These are phyloP conservation scores for Diaperis boleti DNA, from an alignment of 2,888 invertebrate species.

Conservation along the genomic window DNA sequence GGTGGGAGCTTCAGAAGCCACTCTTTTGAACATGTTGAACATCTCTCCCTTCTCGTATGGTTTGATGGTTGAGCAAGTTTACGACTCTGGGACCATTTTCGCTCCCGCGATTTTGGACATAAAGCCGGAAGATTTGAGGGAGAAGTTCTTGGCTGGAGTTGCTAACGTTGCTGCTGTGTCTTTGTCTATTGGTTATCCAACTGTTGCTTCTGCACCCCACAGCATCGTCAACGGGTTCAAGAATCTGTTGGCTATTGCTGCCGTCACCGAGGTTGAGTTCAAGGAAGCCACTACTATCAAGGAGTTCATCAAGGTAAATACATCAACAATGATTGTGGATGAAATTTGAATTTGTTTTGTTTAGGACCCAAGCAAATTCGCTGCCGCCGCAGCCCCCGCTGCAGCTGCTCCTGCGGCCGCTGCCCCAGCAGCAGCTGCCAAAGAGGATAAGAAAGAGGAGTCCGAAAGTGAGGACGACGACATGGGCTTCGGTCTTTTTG, in stretches of 20 bases:
- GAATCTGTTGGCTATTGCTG: constrained; percentile 96
- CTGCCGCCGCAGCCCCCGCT: constrained; percentile 74
- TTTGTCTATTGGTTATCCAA: constrained; percentile 95
- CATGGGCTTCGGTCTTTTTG: constrained; percentile 97
- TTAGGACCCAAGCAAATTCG: constrained; percentile 96
- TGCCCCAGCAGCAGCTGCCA: constrained; percentile 73
- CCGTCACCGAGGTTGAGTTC: constrained; percentile 95
- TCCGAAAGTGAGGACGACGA: constrained; percentile 90
- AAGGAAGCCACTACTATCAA: constrained; percentile 93
- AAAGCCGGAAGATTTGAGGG: constrained; percentile 94
- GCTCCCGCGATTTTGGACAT: constrained; percentile 98
- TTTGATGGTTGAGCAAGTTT: constrained; percentile 95
- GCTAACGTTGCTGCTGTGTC: constrained; percentile 95
- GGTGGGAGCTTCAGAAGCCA: constrained; percentile 99
- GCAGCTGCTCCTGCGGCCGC: constrained; percentile 74
- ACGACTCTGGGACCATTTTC: constrained; percentile 98
- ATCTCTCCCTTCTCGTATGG: constrained; percentile 99
- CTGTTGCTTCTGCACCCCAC: constrained; percentile 96
- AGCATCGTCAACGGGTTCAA: constrained; percentile 98
- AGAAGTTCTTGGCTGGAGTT: constrained; percentile 93
- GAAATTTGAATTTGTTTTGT: constrained; percentile 1
- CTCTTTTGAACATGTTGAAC: constrained; percentile 99
- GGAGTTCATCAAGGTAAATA: constrained; percentile 84
- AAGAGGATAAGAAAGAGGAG: constrained; percentile 86
- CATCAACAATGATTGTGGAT: not conserved